These are phyloP conservation scores for Nerophis lumbriciformis DNA, from an alignment of 2,113 vertebrate species.

Conservation along the genomic window DNA sequence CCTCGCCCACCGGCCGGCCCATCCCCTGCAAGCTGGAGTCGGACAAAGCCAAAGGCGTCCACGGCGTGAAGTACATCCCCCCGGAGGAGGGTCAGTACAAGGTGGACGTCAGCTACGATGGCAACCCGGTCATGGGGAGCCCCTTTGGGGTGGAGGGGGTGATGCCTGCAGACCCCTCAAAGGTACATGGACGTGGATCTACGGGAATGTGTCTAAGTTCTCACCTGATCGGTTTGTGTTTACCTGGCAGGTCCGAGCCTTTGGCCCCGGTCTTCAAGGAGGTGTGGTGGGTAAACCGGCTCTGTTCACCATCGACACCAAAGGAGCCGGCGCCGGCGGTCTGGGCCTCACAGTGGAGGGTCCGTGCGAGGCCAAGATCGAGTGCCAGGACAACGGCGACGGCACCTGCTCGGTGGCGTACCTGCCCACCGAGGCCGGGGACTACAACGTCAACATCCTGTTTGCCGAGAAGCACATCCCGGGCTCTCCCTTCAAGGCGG, in stretches of 20 bases:
- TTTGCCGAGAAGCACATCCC: conserved; percentile 86
- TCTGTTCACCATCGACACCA: conserved; percentile 87
- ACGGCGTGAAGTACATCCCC: conserved; percentile 84
- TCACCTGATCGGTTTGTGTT: background rate
- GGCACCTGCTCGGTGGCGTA: conserved; percentile 88
- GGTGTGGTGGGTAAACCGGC: conserved; percentile 84
- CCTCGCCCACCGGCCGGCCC: conserved; percentile 81
- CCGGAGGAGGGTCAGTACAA: conserved; percentile 90
- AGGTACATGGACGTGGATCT: conserved; percentile 68
- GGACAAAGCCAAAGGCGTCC: conserved; percentile 73
- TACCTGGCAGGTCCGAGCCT: conserved; percentile 79
- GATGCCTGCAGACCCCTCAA: conserved; percentile 88
- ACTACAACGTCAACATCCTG: conserved; percentile 87
- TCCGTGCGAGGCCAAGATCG: conserved; percentile 87
- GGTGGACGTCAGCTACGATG: conserved; percentile 88
- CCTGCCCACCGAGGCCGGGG: conserved; percentile 83
- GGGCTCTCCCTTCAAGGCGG: conserved; percentile 85
- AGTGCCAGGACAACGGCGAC: conserved; percentile 88
- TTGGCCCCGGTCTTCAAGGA: conserved; percentile 83
- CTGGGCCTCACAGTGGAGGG: conserved; percentile 87
- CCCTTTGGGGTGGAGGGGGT: conserved; percentile 87
- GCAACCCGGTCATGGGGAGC: conserved; percentile 86
- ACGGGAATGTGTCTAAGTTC: background rate
- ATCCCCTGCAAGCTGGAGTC: conserved; percentile 88
- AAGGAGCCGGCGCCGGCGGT: conserved; percentile 83